Conservation (phyloP, 2,888 invertebrate species). For the Pseudoips prasinana region DNA sequence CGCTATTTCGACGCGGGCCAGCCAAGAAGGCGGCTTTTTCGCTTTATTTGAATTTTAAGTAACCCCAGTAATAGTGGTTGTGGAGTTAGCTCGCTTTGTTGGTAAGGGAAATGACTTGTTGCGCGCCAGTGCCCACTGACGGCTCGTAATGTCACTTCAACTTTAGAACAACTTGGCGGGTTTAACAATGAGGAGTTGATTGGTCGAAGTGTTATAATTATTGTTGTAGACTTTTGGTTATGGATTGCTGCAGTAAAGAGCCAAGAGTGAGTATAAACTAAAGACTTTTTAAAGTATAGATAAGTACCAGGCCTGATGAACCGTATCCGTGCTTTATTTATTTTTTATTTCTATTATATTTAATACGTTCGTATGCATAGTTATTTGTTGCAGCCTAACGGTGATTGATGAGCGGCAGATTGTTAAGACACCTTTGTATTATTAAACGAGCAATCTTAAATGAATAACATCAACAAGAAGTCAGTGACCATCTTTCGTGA, state of each 20-base stretch:
- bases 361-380: too few relatives aligned
- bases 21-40: conserved; percentile 51
- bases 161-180: background rate
- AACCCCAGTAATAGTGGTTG: conserved; percentile 36
- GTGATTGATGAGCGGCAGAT: conserved; percentile 23
- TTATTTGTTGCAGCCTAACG: conserved; percentile 21
- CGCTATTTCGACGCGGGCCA: conserved; percentile 59
- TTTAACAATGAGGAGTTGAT: conserved; percentile 8
- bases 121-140: conserved; percentile 13
- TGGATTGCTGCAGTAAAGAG: conserved; percentile 8
- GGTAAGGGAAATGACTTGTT: conserved; percentile 33
- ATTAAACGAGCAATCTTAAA: conserved; percentile 27
- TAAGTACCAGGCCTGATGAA: too few relatives aligned
- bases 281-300: too few relatives aligned
- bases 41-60: conserved; percentile 62
- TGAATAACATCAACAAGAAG: conserved; percentile 21
- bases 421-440: conserved; percentile 24
- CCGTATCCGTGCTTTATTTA: too few relatives aligned
- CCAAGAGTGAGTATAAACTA: conserved; percentile 3
- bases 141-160: too few relatives aligned
- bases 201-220: conserved; percentile 4
- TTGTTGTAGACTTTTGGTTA: conserved; percentile 4
- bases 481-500: conserved; percentile 21
- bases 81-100: conserved; percentile 32
- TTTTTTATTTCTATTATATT: too few relatives aligned